Evolutionary conservation across 2,797 vertebrate species (phyloP).

Genomic region (Australoheros facetus): DNA sequence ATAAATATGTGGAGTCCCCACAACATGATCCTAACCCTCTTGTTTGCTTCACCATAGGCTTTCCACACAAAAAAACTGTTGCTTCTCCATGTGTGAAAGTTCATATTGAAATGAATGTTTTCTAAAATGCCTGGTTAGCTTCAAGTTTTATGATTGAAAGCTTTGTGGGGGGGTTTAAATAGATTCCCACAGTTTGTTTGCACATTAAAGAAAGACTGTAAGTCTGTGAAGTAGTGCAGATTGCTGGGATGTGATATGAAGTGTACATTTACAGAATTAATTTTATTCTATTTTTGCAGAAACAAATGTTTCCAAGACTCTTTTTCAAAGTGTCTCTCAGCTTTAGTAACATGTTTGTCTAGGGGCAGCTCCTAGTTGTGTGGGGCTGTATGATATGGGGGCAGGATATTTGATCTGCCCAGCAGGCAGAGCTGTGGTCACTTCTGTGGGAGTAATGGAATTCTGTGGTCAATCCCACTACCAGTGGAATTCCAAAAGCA

Average conservation of each 20-base stretch:
- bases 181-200: constrained; percentile 45
- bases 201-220: constrained; percentile 27
- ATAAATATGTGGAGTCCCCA: background rate
- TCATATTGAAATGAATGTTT: constrained; percentile 30
- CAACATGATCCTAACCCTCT: background rate
- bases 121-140: constrained; percentile 48
- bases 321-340: constrained; percentile 24
- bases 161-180: constrained; percentile 30
- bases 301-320: constrained; percentile 30
- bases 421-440: constrained; percentile 71
- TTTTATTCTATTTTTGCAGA: constrained; percentile 39
- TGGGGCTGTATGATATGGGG: constrained; percentile 49
- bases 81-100: constrained; percentile 45
- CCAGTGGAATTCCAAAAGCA: constrained; percentile 75
- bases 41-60: constrained; percentile 8
- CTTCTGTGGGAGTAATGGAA: constrained; percentile 75
- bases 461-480: constrained; percentile 67
- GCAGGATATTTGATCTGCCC: constrained; percentile 68
- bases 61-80: too few relatives aligned
- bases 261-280: background rate
- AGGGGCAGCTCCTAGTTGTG: constrained; percentile 42
- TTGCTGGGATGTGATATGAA: constrained; percentile 15
- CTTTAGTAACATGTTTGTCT: constrained; percentile 54
- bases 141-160: constrained; percentile 50
- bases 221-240: background rate